Percentiles rank a stretch among this genome's conserved stretches.
Conservation (phyloP, 2,797 vertebrate genomes). For the Mallotus villosus region DNA sequence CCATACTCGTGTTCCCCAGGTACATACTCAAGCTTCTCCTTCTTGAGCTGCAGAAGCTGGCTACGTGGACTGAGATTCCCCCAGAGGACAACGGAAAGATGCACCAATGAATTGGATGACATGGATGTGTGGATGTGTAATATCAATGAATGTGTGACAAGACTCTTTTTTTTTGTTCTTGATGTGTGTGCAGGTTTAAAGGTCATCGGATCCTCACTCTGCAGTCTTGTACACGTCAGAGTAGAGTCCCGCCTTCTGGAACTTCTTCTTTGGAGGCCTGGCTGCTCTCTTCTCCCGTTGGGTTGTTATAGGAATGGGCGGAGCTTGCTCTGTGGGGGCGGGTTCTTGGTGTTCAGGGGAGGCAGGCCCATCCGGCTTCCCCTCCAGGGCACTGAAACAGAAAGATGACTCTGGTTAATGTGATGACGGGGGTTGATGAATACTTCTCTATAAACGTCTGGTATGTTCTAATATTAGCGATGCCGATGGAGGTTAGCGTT, state of each 20-base stretch:
- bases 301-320: conserved; percentile 71
- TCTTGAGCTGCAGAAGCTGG: conserved; percentile 93
- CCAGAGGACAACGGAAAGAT: background rate
- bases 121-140: background rate
- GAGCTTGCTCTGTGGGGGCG: conserved; percentile 70
- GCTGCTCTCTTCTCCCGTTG: conserved; percentile 92
- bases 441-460: conserved; percentile 29
- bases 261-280: conserved; percentile 97
- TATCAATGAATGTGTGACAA: background rate
- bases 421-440: conserved; percentile 40
- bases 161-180: background rate
- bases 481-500: background rate
- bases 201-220: conserved; percentile 80
- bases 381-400: conserved; percentile 72
- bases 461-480: conserved; percentile 24
- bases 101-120: background rate
- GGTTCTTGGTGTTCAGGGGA: conserved; percentile 73
- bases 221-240: conserved; percentile 97
- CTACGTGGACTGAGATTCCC: conserved; percentile 82
- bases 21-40: conserved; percentile 94
- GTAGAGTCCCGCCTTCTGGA: conserved; percentile 97
- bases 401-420: conserved; percentile 50
- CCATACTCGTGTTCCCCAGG: conserved; percentile 96
- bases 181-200: background rate
- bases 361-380: conserved; percentile 75